These are phyloP conservation scores for Hydropotes inermis DNA, from an alignment of 2,113 vertebrate genomes.

Conservation along the genomic window DNA sequence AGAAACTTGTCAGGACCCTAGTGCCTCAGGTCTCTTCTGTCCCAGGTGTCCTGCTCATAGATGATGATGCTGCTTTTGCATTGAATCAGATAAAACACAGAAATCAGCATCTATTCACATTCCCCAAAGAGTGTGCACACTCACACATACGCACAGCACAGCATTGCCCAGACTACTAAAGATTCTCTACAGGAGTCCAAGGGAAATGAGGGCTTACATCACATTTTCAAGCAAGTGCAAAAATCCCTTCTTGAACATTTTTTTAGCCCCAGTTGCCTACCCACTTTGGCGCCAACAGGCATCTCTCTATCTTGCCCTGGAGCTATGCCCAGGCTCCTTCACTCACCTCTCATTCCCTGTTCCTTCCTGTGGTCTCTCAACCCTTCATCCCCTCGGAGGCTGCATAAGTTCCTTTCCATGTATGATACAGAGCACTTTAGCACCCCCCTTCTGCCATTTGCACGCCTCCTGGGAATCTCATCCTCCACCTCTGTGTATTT, in stretches of 20 bases:
- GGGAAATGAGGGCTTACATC: neutral
- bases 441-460: neutral
- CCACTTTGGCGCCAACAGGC: neutral
- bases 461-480: neutral
- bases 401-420: neutral
- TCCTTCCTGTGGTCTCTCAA: neutral
- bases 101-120: neutral
- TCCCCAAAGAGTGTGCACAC: neutral
- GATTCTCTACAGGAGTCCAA: neutral
- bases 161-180: neutral
- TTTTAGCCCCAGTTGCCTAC: neutral
- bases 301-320: neutral
- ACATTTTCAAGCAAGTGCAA: neutral
- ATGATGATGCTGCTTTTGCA: neutral
- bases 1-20: neutral
- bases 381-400: neutral
- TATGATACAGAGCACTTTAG: neutral
- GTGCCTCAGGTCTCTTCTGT: neutral
- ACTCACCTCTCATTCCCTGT: neutral
- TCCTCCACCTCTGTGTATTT: neutral
- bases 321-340: neutral
- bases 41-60: neutral
- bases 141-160: neutral
- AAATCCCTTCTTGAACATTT: neutral
- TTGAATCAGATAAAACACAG: neutral